phyloP scores from a whole-genome alignment of 2,888 invertebrate genomes.

The Dicranocentrus wangi region DNA sequence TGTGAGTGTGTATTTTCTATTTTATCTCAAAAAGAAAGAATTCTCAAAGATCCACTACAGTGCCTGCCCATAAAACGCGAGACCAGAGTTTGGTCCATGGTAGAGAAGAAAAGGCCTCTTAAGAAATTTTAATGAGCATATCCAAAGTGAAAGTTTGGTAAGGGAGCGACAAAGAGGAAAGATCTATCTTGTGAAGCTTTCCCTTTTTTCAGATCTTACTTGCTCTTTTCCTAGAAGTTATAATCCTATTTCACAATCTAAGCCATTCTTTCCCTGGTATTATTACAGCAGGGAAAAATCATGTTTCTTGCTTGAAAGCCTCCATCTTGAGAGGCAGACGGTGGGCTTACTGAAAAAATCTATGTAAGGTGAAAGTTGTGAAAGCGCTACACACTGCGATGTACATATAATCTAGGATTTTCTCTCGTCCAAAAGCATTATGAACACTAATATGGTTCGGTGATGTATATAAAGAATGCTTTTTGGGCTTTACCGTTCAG shows the following conservation, averaged over 20 bases:
- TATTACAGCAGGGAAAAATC: slow-evolving; percentile 50
- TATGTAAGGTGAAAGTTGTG: no score
- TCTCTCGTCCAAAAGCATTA: no score
- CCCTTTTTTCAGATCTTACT: slow-evolving; percentile 16
- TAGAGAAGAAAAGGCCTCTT: slow-evolving; percentile 38
- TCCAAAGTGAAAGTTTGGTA: slow-evolving; percentile 59
- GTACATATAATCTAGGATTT: no score
- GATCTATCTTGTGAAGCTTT: slow-evolving; percentile 11
- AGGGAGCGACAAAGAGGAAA: slow-evolving; percentile 57
- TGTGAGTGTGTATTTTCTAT: neutral
- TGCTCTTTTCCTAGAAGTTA: slow-evolving; percentile 15
- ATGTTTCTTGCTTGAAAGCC: slow-evolving; percentile 59
- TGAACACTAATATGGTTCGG: no score
- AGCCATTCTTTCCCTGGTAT: slow-evolving; percentile 40
- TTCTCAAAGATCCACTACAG: slow-evolving; percentile 1
- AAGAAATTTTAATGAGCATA: slow-evolving; percentile 66
- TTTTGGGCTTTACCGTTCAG: no score
- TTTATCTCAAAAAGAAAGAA: slow-evolving; percentile 9
- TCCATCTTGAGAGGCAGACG: slow-evolving; percentile 37
- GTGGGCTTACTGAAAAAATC: no score
- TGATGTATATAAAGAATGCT: no score
- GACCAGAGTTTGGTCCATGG: neutral
- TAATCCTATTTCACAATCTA: slow-evolving; percentile 53
- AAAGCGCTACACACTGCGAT: no score
- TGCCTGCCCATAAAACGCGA: slow-evolving; percentile 37